Percentiles rank a stretch among this genome's conserved stretches.
Evolutionary conservation across 2,113 vertebrate genomes (phyloP).

Genomic region (Cochlearius cochlearius): DNA sequence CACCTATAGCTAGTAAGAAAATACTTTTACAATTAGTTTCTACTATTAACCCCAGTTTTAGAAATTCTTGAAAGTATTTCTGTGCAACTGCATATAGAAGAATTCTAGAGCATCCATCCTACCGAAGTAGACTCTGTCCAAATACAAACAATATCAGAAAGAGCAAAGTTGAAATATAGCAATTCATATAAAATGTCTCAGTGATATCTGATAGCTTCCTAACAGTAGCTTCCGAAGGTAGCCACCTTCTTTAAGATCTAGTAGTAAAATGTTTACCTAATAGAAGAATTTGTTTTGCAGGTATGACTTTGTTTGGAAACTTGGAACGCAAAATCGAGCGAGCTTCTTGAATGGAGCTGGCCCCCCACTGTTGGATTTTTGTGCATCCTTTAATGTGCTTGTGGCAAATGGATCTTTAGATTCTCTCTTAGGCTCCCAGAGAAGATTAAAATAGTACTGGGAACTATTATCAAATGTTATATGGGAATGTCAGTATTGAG

Average conservation of each 20-base stretch:
- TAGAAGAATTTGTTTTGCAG: background rate
- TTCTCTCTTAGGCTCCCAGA: background rate
- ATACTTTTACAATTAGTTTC: background rate
- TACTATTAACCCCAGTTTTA: background rate
- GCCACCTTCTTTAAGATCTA: background rate
- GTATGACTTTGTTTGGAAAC: background rate
- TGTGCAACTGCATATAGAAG: background rate
- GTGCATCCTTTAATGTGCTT: background rate
- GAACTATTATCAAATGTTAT: background rate
- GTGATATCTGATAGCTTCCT: background rate
- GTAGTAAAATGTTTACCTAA: background rate
- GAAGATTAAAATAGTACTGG: background rate
- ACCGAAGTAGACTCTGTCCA: background rate
- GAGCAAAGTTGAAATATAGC: background rate
- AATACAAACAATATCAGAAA: background rate
- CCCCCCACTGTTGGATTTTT: background rate
- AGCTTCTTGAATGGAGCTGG: background rate
- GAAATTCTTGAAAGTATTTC: background rate
- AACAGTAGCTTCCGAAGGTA: background rate
- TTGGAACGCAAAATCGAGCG: background rate
- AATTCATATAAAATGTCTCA: background rate
- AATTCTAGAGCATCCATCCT: background rate
- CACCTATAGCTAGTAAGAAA: background rate
- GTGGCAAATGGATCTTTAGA: background rate
- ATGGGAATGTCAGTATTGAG: background rate